These are phyloP conservation scores for Macrophya alboannulata DNA, from an alignment of 2,888 invertebrate genomes.

Conservation along the genomic window DNA sequence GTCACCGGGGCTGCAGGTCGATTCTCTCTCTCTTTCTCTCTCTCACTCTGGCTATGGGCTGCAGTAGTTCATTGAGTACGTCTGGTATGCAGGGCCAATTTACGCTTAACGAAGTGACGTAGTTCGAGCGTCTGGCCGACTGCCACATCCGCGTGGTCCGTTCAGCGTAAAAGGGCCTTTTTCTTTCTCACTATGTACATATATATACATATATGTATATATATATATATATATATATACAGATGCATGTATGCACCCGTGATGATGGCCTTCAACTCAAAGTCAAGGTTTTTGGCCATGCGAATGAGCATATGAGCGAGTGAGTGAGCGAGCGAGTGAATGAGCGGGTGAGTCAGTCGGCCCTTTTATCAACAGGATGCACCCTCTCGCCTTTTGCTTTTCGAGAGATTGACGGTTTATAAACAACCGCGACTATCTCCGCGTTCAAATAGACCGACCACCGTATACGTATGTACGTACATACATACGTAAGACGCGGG, in stretches of 20 bases:
- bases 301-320: conserved; percentile 52
- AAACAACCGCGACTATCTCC: conserved; percentile 55
- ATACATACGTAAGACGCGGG: background rate
- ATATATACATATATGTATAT: background rate
- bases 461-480: background rate
- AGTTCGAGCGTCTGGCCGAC: conserved; percentile 58
- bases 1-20: conserved; percentile 42
- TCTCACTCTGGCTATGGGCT: conserved; percentile 52
- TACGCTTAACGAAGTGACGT: conserved; percentile 62
- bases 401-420: conserved; percentile 61
- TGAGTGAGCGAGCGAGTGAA: conserved; percentile 23
- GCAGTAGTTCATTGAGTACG: conserved; percentile 74
- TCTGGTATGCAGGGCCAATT: conserved; percentile 74
- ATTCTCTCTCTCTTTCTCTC: conserved; percentile 30
- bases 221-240: background rate
- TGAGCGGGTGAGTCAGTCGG: conserved; percentile 23
- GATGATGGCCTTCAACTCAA: conserved; percentile 70
- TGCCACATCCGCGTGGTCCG: conserved; percentile 32
- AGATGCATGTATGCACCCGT: background rate
- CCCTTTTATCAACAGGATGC: conserved; percentile 56
- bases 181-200: background rate
- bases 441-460: background rate
- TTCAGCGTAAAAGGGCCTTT: conserved; percentile 46
- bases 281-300: conserved; percentile 68
- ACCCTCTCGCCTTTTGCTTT: conserved; percentile 37